Conservation (phyloP, 2,113 vertebrate genomes). For the Rynchops niger region DNA sequence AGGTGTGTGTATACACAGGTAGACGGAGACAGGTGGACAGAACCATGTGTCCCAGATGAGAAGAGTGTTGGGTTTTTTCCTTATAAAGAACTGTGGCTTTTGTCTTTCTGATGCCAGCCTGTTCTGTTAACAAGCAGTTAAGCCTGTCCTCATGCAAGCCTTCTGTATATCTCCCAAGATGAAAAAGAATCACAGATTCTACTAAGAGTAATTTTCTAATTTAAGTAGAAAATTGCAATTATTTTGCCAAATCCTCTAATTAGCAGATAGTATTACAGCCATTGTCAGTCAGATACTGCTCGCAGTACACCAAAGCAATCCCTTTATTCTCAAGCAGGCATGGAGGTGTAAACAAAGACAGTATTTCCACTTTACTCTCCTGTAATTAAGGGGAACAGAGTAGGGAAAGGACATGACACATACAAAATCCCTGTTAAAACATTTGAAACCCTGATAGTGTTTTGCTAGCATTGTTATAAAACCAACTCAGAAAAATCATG, state of each 20-base stretch:
- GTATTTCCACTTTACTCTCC: background rate
- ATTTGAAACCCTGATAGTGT: background rate
- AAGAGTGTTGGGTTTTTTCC: background rate
- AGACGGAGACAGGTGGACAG: background rate
- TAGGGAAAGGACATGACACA: background rate
- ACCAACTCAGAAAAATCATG: background rate
- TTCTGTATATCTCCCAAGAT: background rate
- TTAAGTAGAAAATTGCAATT: slow-evolving; percentile 11
- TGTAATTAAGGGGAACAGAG: background rate
- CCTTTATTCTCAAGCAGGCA: background rate
- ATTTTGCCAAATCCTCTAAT: slow-evolving; percentile 20
- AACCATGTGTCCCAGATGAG: background rate
- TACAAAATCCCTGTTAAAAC: background rate
- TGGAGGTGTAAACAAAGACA: background rate
- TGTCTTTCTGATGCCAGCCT: background rate
- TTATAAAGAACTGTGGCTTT: background rate
- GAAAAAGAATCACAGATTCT: background rate
- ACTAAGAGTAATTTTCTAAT: background rate
- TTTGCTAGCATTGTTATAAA: background rate
- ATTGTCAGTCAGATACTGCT: background rate
- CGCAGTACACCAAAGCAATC: background rate
- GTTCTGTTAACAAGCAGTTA: background rate
- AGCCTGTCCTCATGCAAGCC: background rate
- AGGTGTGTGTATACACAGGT: background rate
- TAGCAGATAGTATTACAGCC: background rate